A percentile compares a stretch with the other conserved stretches of the same genome.
Evolutionary conservation across 2,888 invertebrate genomes (phyloP).

Genomic region (Unio delphinus): DNA sequence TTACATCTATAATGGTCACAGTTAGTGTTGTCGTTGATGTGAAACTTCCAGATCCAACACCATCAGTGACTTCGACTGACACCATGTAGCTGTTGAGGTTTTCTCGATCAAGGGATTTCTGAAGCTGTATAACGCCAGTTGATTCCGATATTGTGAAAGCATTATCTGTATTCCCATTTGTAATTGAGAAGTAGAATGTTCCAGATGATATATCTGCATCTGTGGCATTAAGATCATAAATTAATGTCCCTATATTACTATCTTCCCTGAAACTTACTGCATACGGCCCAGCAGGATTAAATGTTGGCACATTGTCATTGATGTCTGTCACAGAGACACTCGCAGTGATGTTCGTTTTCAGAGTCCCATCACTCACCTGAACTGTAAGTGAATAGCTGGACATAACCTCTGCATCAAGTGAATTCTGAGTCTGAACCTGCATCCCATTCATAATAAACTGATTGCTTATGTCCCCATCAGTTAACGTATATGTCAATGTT

Average conservation of each 20-base stretch:
- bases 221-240: slow-evolving; percentile 42
- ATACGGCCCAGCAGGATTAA: slow-evolving; percentile 37
- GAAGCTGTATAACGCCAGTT: slow-evolving; percentile 43
- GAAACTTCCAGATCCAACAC: slow-evolving; percentile 19
- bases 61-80: slow-evolving; percentile 42
- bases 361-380: slow-evolving; percentile 74
- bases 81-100: slow-evolving; percentile 34
- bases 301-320: slow-evolving; percentile 55
- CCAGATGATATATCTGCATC: slow-evolving; percentile 45
- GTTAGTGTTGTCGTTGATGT: slow-evolving; percentile 43
- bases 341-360: slow-evolving; percentile 89
- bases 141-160: slow-evolving; percentile 44
- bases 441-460: slow-evolving; percentile 37
- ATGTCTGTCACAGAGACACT: slow-evolving; percentile 45
- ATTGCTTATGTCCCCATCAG: slow-evolving; percentile 34
- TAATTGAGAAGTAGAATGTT: slow-evolving; percentile 42
- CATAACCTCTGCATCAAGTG: slow-evolving; percentile 48
- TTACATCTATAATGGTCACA: slow-evolving; percentile 45
- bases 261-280: slow-evolving; percentile 29
- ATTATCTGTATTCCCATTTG: slow-evolving; percentile 37
- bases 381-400: slow-evolving; percentile 37
- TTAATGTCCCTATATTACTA: slow-evolving; percentile 25
- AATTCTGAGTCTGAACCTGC: slow-evolving; percentile 23
- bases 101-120: slow-evolving; percentile 43
- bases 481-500: slow-evolving; percentile 28